These are phyloP conservation scores for Clarias batrachus DNA, from an alignment of 2,113 vertebrate species.

Conservation along the genomic window DNA sequence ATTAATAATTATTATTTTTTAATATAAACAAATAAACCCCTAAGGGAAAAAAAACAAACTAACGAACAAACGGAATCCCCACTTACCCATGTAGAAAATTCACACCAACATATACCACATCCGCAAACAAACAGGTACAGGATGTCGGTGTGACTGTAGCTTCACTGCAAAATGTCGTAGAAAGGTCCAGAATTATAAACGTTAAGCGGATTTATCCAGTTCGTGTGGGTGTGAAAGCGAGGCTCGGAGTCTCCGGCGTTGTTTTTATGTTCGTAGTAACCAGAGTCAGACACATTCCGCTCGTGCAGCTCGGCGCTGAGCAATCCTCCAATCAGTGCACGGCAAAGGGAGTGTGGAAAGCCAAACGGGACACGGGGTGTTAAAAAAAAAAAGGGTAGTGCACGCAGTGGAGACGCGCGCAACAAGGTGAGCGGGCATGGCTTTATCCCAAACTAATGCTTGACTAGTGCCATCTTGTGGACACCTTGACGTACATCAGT, in stretches of 20 bases:
- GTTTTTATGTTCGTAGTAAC: conserved; percentile 33
- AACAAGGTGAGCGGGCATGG: background rate
- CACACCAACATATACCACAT: background rate
- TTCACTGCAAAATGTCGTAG: background rate
- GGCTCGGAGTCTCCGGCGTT: conserved; percentile 22
- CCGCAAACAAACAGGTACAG: background rate
- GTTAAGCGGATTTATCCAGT: background rate
- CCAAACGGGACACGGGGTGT: background rate
- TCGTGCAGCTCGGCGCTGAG: conserved; percentile 27
- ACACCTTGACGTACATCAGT: background rate
- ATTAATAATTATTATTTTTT: background rate
- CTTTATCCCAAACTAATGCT: background rate
- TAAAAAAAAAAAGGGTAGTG: background rate
- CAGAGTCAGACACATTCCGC: conserved; percentile 48
- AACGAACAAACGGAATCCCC: background rate
- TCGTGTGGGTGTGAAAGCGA: background rate
- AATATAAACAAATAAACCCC: background rate
- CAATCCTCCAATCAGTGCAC: conserved; percentile 34
- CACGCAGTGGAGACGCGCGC: background rate
- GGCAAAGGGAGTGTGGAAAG: conserved; percentile 3
- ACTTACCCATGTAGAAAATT: conserved; percentile 1
- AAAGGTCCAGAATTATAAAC: background rate
- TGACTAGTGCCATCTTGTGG: conserved; percentile 40
- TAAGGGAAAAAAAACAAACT: background rate
- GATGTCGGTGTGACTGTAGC: background rate